A percentile compares a stretch with the other conserved stretches of the same genome.
These are phyloP conservation scores for Channa argus DNA, from an alignment of 2,113 vertebrate genomes.

Conservation along the genomic window DNA sequence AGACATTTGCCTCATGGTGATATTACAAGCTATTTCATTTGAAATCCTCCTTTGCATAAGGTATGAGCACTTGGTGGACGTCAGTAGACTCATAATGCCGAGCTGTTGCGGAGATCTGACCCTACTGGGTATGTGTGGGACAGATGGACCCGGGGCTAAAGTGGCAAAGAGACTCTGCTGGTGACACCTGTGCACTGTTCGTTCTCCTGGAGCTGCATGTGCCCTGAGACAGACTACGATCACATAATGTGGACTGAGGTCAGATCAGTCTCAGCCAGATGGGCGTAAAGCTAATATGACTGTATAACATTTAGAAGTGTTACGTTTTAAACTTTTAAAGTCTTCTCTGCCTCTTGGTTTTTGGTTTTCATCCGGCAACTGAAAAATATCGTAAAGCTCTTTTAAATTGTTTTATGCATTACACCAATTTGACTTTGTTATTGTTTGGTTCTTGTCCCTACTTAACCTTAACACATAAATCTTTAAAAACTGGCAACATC, in stretches of 20 bases:
- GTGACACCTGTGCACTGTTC: slow-evolving; percentile 54
- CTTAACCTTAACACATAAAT: not conserved
- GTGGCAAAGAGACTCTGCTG: slow-evolving; percentile 45
- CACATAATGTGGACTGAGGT: slow-evolving; percentile 41
- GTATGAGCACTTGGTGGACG: slow-evolving; percentile 38
- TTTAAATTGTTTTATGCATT: too few species aligned
- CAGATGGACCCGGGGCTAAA: slow-evolving; percentile 67
- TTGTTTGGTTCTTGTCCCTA: too few species aligned
- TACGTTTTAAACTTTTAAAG: not conserved
- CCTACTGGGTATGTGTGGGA: slow-evolving; percentile 52
- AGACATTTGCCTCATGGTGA: slow-evolving; percentile 7
- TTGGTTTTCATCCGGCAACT: not conserved
- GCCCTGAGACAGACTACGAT: slow-evolving; percentile 18
- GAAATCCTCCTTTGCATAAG: slow-evolving; percentile 5
- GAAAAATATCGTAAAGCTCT: too few species aligned
- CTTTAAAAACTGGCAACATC: not conserved
- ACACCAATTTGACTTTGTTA: too few species aligned
- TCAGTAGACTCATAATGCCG: slow-evolving; percentile 26
- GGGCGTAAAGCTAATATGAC: slow-evolving; percentile 38
- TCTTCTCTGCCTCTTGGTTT: not conserved
- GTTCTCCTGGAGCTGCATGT: slow-evolving; percentile 28
- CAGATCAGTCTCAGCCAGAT: slow-evolving; percentile 50
- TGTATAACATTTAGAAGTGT: not conserved
- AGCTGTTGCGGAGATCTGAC: slow-evolving; percentile 31
- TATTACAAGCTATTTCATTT: not conserved